A percentile compares a stretch with the other conserved stretches of the same genome.
Evolutionary conservation across 2,797 vertebrate genomes (phyloP).

Genomic region (Hoplostethus mediterraneus): DNA sequence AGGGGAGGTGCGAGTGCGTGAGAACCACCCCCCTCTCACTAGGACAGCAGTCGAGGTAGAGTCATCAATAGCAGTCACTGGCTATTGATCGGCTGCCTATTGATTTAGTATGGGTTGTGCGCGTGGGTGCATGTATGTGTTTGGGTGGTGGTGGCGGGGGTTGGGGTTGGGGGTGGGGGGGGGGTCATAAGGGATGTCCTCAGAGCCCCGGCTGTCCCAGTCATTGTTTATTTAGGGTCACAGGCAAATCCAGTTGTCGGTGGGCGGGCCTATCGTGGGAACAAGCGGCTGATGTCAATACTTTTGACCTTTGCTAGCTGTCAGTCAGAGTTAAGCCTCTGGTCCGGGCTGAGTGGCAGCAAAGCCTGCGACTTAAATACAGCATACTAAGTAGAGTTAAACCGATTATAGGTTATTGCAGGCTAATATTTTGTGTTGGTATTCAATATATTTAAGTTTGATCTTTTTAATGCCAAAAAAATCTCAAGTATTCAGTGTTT

Average conservation of each 20-base stretch:
- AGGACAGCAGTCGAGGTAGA: conserved; percentile 60
- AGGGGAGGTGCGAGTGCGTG: not conserved
- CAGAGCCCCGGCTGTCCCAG: conserved; percentile 61
- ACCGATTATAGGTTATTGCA: no score
- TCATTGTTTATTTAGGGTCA: conserved; percentile 76
- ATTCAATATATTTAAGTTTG: no score
- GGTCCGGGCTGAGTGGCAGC: not conserved
- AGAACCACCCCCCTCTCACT: conserved; percentile 30
- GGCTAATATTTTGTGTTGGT: no score
- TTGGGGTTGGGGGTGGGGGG: conserved; percentile 37
- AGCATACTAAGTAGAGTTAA: no score
- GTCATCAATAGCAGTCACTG: conserved; percentile 79
- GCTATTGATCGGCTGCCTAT: conserved; percentile 76
- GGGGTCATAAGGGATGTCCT: conserved; percentile 7
- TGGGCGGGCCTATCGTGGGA: conserved; percentile 71
- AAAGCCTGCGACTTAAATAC: no score
- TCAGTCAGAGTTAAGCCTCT: conserved; percentile 73
- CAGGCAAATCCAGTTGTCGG: conserved; percentile 76
- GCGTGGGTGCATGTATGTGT: conserved; percentile 53
- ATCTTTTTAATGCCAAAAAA: no score
- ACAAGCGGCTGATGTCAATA: conserved; percentile 76
- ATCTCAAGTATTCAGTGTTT: no score
- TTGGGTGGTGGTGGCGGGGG: not conserved
- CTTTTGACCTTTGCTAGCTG: conserved; percentile 66
- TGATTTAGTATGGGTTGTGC: conserved; percentile 72